These are phyloP conservation scores for Anas bahamensis DNA, from an alignment of 2,797 vertebrate genomes.

Conservation along the genomic window DNA sequence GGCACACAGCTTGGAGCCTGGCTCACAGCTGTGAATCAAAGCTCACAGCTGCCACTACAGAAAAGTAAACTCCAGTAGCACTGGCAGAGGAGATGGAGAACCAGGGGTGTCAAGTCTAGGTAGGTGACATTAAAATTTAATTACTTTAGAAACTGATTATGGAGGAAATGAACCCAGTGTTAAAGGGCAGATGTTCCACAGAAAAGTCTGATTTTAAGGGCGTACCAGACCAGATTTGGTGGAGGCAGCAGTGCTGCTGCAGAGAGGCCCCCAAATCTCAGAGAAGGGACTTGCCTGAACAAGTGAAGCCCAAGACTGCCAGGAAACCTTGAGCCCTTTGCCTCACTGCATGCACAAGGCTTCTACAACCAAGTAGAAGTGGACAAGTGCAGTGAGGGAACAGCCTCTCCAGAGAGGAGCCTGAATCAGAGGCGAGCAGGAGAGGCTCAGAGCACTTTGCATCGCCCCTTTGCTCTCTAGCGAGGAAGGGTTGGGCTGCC, in stretches of 20 bases:
- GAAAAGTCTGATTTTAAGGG: not conserved
- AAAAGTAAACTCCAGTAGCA: not conserved
- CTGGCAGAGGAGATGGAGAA: not conserved
- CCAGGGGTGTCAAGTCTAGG: not conserved
- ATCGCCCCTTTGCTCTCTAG: not conserved
- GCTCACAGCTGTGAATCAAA: not conserved
- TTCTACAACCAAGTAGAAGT: not conserved
- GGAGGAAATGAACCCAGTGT: not conserved
- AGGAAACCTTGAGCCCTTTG: not conserved
- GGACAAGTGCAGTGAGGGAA: not conserved
- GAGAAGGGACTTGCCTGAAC: not conserved
- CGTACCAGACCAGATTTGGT: not conserved
- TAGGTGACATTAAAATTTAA: not conserved
- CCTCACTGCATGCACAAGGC: not conserved
- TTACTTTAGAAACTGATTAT: constrained; percentile 18
- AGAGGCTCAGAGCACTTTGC: not conserved
- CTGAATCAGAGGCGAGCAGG: not conserved
- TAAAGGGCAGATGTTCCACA: not conserved
- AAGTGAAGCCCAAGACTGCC: not conserved
- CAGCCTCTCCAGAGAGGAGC: not conserved
- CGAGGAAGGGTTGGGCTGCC: accelerated
- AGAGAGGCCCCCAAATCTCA: not conserved
- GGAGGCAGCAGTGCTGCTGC: not conserved
- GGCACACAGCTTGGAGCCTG: not conserved
- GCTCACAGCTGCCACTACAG: not conserved